Conservation (phyloP, 2,113 vertebrate species). For the Syngnathus floridae region DNA sequence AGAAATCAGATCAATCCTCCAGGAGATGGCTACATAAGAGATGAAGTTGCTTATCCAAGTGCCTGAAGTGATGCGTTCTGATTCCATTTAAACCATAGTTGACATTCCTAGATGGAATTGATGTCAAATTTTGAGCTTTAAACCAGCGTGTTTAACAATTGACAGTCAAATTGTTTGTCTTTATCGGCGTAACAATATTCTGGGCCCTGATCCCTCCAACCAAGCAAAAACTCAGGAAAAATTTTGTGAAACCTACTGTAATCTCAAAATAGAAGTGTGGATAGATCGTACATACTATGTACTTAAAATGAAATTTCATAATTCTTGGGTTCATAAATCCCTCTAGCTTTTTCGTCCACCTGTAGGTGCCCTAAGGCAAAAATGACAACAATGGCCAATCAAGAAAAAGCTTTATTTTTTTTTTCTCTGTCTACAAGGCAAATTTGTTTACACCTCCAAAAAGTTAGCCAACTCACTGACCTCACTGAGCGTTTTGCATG, state of each 20-base stretch:
- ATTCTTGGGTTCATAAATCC: not conserved
- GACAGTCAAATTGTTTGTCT: constrained; percentile 77
- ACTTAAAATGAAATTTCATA: not conserved
- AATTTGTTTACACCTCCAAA: not conserved
- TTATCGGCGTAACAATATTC: constrained; percentile 81
- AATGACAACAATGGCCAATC: not conserved
- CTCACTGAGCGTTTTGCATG: not conserved
- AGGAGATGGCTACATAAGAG: constrained; percentile 6
- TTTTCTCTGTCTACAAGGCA: not conserved
- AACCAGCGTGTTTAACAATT: constrained; percentile 80
- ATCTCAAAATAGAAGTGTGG: constrained; percentile 72
- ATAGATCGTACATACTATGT: not conserved
- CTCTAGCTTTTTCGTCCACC: not conserved
- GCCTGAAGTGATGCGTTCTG: constrained; percentile 97
- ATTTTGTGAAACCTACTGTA: constrained; percentile 95
- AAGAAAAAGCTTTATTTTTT: not conserved
- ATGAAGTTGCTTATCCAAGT: constrained; percentile 84
- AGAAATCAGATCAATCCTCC: constrained; percentile 37
- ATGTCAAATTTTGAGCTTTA: constrained; percentile 94
- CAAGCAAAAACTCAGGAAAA: constrained; percentile 90
- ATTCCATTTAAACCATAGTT: constrained; percentile 88
- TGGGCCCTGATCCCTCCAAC: constrained; percentile 88
- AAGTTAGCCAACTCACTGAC: not conserved
- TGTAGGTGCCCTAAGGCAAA: not conserved
- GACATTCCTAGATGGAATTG: constrained; percentile 94